These are phyloP conservation scores for Galeopterus variegatus DNA, from an alignment of 2,113 vertebrate genomes.

Conservation along the genomic window DNA sequence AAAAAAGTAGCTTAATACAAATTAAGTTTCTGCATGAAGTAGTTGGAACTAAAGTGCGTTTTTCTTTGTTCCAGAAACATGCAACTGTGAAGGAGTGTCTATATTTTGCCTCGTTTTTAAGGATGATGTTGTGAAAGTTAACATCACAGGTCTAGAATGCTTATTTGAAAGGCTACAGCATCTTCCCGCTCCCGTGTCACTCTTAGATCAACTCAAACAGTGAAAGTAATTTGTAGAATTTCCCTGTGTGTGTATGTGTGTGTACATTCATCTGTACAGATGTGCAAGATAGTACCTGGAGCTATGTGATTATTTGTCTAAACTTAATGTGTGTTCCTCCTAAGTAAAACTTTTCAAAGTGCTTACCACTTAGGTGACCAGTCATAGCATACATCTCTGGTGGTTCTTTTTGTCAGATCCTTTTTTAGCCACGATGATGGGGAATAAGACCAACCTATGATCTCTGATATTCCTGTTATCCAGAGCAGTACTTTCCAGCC, in stretches of 20 bases:
- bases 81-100: not conserved
- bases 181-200: not conserved
- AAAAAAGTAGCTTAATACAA: constrained; percentile 38
- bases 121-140: not conserved
- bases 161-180: not conserved
- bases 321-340: not conserved
- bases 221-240: not conserved
- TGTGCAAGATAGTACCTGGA: not conserved
- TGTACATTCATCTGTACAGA: not conserved
- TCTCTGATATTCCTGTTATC: not conserved
- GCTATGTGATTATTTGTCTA: not conserved
- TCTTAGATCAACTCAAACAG: not conserved
- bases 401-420: not conserved
- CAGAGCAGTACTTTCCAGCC: not conserved
- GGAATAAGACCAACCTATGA: not conserved
- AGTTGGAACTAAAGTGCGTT: not conserved
- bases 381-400: not conserved
- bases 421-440: not conserved
- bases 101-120: not conserved
- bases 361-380: not conserved
- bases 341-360: not conserved
- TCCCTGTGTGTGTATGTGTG: not conserved
- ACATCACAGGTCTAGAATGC: not conserved
- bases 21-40: constrained; percentile 4
- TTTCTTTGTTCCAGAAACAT: constrained; percentile 24